Conservation (phyloP, 1,140 invertebrate species). For the Macrotrachela quadricornifera region DNA sequence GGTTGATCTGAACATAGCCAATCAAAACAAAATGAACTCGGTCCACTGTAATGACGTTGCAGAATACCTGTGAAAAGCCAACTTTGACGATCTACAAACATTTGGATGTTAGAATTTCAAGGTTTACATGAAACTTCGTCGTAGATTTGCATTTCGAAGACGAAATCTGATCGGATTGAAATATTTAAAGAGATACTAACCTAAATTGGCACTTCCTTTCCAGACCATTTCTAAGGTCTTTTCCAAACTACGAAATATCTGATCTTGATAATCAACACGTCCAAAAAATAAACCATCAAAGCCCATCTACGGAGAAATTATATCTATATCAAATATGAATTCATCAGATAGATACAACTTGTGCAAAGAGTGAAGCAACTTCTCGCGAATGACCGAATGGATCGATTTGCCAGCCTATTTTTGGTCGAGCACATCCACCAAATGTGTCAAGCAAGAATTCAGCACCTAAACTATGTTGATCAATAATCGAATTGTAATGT, state of each 20-base stretch:
- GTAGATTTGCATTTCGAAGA: too few species aligned
- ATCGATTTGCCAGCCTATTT: conserved; percentile 74
- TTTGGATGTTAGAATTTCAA: too few species aligned
- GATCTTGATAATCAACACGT: conserved; percentile 68
- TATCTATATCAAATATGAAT: too few species aligned
- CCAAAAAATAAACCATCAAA: conserved; percentile 66
- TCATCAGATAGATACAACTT: conserved; percentile 22
- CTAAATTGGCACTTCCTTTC: conserved; percentile 32
- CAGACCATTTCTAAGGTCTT: conserved; percentile 64
- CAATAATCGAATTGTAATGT: conserved; percentile 76
- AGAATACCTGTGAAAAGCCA: conserved; percentile 36
- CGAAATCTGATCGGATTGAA: too few species aligned
- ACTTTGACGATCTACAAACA: conserved; percentile 21
- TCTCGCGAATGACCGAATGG: conserved; percentile 74
- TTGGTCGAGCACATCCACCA: conserved; percentile 53
- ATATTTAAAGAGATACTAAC: too few species aligned
- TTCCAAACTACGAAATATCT: conserved; percentile 36
- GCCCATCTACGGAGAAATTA: conserved; percentile 9
- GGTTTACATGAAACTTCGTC: too few species aligned
- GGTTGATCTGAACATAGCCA: conserved; percentile 56
- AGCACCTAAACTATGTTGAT: conserved; percentile 53
- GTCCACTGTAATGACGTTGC: conserved; percentile 56
- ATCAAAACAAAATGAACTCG: conserved; percentile 71
- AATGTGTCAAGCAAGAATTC: conserved; percentile 53
- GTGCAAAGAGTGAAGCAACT: conserved; percentile 55